Evolutionary conservation across 2,113 vertebrate species (phyloP), one percentile per base, ranked within the genome.

Genomic region (Amblyopsis rosae): DNA sequence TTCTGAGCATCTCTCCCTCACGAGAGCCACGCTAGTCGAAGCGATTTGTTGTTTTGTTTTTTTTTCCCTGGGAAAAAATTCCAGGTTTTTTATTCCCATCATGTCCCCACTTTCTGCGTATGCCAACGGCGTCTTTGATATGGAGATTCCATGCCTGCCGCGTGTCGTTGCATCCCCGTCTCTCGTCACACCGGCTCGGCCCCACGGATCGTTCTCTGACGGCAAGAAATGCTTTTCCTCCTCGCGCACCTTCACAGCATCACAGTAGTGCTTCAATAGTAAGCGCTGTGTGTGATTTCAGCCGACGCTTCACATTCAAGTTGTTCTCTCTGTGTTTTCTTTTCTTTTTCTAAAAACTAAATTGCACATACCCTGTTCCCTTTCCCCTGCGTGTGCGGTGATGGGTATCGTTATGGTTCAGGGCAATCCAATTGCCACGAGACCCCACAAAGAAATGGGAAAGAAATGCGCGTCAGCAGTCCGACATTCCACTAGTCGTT

Each of bases 121-220:
- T 47, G 12, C 54, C 13, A 50, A 50, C 35, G 64, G 46, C 63
- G 45, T 67, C 82, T 91, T 90, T 91, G 81, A 86, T 87, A 86
- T 89, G 87, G 70, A 88, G 82, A 90, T 86, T 69, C 17, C 3
- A 33, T 41, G 50, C 67, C 69, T 65, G 70, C 76, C 70, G 33
- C 59, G 48, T 17, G 10, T 19, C 58, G 9, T 11, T 49, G 9
- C 33, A 6, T 41, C 10, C n/a, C 46, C 71, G 53, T 75, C 12
- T 67, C 60, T 69, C 12, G n/a, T 13, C 10, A 1, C 15, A 50
- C 9, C 15, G 26, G 35, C 33, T 62, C 41, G 12, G 16, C 8
- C 69, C 76, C 70, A 75, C 67, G 7, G 35, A 41, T 6, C 7
- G 35, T 41, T 41, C 0, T 7, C 5, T 6, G 5, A 41, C 35